These are phyloP conservation scores for Chrysochloris asiatica DNA, from an alignment of 2,113 vertebrate species.

Conservation along the genomic window DNA sequence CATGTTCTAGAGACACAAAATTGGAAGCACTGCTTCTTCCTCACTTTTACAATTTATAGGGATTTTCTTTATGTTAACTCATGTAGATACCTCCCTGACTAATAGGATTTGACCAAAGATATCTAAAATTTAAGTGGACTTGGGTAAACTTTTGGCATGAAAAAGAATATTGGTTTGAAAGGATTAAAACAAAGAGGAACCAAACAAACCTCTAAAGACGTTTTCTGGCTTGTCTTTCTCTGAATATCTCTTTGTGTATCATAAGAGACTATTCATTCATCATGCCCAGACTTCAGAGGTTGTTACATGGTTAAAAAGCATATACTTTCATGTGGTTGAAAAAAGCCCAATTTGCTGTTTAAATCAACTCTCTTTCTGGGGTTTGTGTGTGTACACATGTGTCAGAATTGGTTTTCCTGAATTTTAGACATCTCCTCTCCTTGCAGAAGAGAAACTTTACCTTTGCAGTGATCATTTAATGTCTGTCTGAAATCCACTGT, in stretches of 20 bases:
- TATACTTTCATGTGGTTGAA: not conserved
- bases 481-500: not conserved
- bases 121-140: too few relatives aligned
- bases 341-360: not conserved
- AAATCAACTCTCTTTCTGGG: not conserved
- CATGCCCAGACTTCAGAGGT: not conserved
- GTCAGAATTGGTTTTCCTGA: not conserved
- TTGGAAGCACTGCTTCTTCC: too few relatives aligned
- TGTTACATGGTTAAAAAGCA: slow-evolving; percentile 3
- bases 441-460: not conserved
- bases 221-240: not conserved
- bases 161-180: too few relatives aligned
- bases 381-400: not conserved
- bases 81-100: too few relatives aligned
- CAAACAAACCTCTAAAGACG: not conserved
- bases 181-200: too few relatives aligned
- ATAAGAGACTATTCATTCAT: not conserved
- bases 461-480: slow-evolving; percentile 20
- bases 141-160: too few relatives aligned
- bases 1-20: too few relatives aligned
- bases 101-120: too few relatives aligned
- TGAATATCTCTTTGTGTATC: slow-evolving; percentile 19
- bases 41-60: too few relatives aligned
- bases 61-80: too few relatives aligned
- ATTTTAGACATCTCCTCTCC: not conserved